Evolutionary conservation across 2,113 vertebrate species (phyloP).

Genomic region (Anoura caudifer): DNA sequence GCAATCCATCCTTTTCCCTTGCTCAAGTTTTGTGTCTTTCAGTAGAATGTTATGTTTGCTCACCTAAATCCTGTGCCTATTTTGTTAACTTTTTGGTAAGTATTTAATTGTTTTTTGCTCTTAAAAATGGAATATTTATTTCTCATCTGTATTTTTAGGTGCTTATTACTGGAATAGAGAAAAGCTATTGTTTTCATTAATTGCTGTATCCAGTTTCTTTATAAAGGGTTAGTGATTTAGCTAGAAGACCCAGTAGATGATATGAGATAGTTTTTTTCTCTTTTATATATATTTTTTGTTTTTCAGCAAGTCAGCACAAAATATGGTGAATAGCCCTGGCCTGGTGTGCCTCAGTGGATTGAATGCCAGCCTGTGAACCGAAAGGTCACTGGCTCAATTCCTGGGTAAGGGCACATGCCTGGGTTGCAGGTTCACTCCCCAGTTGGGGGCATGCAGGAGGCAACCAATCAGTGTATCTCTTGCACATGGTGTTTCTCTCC

Average conservation of each 20-base stretch:
- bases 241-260: not conserved
- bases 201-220: not conserved
- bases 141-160: not conserved
- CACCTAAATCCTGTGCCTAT: not conserved
- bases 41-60: not conserved
- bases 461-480: no score
- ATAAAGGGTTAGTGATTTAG: not conserved
- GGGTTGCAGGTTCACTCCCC: no score
- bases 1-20: not conserved
- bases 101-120: not conserved
- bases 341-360: no score
- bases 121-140: not conserved
- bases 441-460: no score
- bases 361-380: no score
- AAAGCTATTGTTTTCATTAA: not conserved
- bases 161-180: not conserved
- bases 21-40: not conserved
- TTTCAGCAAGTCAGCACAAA: not conserved
- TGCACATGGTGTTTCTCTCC: no score
- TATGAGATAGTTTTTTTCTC: not conserved
- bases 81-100: not conserved
- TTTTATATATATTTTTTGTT: not conserved
- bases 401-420: no score
- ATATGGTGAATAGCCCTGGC: not conserved
- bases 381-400: no score